Evolutionary conservation across 1,140 invertebrate genomes (phyloP).

Genomic region (Drosophila busckii): DNA sequence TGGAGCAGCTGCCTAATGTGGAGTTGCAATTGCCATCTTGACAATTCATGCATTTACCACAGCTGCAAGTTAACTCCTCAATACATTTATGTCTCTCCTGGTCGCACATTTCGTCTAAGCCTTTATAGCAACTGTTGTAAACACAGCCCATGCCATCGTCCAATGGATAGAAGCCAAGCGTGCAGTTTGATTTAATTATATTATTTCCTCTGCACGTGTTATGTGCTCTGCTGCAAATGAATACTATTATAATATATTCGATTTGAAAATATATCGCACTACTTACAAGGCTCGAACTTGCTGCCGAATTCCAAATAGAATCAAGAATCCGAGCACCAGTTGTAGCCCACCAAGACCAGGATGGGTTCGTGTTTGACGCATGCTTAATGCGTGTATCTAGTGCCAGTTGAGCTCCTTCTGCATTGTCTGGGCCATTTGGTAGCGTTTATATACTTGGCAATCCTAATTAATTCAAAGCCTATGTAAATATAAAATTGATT

Average conservation of each 20-base stretch:
- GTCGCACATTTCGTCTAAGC: constrained; percentile 6
- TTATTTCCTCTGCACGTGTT: background rate
- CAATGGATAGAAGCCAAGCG: background rate
- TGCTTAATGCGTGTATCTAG: constrained; percentile 8
- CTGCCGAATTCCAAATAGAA: constrained; percentile 13
- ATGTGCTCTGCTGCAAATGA: background rate
- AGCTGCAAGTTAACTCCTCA: background rate
- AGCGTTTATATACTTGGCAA: constrained; percentile 34
- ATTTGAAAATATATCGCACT: background rate
- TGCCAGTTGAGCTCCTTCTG: constrained; percentile 9
- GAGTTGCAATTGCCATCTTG: background rate
- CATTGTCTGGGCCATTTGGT: background rate
- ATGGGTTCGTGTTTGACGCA: constrained; percentile 22
- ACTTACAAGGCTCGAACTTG: constrained; percentile 24
- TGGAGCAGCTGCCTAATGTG: too few species aligned
- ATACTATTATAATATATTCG: background rate
- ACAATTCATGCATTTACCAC: constrained; percentile 9
- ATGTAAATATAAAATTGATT: constrained; percentile 45
- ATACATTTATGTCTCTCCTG: constrained; percentile 11
- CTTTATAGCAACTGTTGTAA: constrained; percentile 7
- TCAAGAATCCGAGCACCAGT: constrained; percentile 8
- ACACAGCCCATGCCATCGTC: background rate
- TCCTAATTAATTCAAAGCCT: constrained; percentile 35
- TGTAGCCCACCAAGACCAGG: constrained; percentile 7
- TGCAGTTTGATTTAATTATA: too few species aligned